Evolutionary conservation across 2,797 vertebrate genomes (phyloP).

Genomic region (Jordanella pulchra): DNA sequence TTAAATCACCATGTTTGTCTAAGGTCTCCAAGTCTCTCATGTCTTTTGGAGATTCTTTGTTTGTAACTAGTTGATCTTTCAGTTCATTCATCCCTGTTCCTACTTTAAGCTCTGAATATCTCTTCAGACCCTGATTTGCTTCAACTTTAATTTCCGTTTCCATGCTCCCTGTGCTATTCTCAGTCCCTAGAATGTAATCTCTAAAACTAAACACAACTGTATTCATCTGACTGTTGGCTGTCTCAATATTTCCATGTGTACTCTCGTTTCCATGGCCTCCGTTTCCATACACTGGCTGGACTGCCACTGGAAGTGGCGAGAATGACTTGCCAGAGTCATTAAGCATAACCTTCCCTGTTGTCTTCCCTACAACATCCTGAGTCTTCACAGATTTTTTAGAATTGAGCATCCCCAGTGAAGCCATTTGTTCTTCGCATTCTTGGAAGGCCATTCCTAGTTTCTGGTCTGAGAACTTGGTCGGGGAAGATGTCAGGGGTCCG

Average conservation of each 20-base stretch:
- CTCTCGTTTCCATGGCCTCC: conserved; percentile 69
- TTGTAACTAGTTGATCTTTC: conserved; percentile 27
- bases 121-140: conserved; percentile 16
- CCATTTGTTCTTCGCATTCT: conserved; percentile 83
- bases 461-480: conserved; percentile 63
- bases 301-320: conserved; percentile 51
- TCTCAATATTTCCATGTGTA: conserved; percentile 72
- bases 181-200: conserved; percentile 78
- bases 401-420: conserved; percentile 63
- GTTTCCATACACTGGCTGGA: conserved; percentile 63
- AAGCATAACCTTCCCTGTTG: conserved; percentile 50
- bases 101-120: conserved; percentile 29
- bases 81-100: conserved; percentile 31
- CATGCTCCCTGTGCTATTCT: conserved; percentile 15
- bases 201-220: conserved; percentile 80
- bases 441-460: conserved; percentile 79
- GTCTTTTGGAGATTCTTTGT: background rate
- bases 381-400: conserved; percentile 31
- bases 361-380: conserved; percentile 39
- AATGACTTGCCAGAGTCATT: conserved; percentile 65
- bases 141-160: conserved; percentile 38
- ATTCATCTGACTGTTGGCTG: conserved; percentile 57
- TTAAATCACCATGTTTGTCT: no score
- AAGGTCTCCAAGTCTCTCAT: background rate
- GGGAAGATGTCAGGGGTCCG: conserved; percentile 43